Conservation (phyloP, 2,888 invertebrate species). For the Drosophila austrosaltans region DNA sequence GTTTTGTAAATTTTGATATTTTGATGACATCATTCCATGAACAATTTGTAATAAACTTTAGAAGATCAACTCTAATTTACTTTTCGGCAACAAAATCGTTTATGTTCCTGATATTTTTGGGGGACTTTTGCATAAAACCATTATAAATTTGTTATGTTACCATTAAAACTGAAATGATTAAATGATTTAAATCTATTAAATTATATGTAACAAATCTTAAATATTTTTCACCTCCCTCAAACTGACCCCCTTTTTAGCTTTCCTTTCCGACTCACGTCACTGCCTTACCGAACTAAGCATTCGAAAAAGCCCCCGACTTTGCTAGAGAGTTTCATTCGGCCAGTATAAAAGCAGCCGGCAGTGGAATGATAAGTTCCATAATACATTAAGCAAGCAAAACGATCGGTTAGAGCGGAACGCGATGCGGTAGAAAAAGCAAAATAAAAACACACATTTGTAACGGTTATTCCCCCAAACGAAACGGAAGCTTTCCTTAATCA, state of each 20-base stretch:
- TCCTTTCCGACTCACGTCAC: background rate
- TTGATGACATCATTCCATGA: background rate
- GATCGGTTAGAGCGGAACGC: background rate
- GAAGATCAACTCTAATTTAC: too few species aligned
- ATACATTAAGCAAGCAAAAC: background rate
- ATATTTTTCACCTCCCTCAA: too few species aligned
- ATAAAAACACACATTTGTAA: constrained; percentile 29
- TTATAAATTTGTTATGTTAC: too few species aligned
- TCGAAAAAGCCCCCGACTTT: constrained; percentile 8
- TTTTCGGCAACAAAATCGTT: too few species aligned
- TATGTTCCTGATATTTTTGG: too few species aligned
- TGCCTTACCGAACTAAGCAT: constrained; percentile 11
- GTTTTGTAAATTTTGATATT: background rate
- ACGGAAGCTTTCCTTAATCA: constrained; percentile 9
- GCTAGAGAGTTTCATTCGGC: constrained; percentile 4
- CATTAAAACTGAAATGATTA: too few species aligned
- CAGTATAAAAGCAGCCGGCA: background rate
- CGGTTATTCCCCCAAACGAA: constrained; percentile 10
- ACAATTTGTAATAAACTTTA: background rate
- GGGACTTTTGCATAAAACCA: too few species aligned
- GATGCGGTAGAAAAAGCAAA: background rate
- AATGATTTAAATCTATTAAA: too few species aligned
- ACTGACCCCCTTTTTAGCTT: background rate
- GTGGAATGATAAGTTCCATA: background rate
- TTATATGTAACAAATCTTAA: too few species aligned